Evolutionary conservation across 1,140 invertebrate species (phyloP).

Genomic region (Drosophila miranda): DNA sequence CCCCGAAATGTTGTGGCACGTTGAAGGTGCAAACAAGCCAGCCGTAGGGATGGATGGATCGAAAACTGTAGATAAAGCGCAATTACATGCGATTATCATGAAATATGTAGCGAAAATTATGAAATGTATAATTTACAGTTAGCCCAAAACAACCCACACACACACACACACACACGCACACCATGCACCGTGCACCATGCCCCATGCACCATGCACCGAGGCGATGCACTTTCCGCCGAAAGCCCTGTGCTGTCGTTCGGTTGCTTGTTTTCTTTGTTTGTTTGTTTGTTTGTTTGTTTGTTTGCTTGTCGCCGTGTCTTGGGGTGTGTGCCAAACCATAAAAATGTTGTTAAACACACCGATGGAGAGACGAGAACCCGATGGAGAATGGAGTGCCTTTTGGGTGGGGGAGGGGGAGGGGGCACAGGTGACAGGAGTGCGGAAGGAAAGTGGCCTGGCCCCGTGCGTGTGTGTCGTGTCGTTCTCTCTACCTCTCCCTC

Average conservation of each 20-base stretch:
- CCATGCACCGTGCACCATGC: too few relatives aligned
- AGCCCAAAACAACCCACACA: constrained; percentile 34
- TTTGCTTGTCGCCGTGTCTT: constrained; percentile 40
- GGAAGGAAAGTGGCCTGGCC: constrained; percentile 43
- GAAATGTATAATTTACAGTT: constrained; percentile 82
- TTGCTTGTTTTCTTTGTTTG: background rate
- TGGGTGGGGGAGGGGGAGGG: background rate
- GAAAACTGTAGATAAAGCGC: constrained; percentile 82
- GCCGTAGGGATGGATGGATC: constrained; percentile 49
- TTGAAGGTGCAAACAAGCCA: constrained; percentile 32
- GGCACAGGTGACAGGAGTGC: background rate
- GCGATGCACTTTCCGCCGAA: too few relatives aligned
- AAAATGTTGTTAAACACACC: constrained; percentile 81
- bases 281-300: constrained; percentile 22
- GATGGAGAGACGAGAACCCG: constrained; percentile 9
- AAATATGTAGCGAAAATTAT: constrained; percentile 81
- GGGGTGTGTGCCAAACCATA: constrained; percentile 82
- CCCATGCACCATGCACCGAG: too few relatives aligned
- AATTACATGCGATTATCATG: constrained; percentile 82
- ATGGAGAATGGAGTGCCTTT: background rate
- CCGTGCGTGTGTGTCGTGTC: constrained; percentile 63
- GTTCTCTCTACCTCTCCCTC: constrained; percentile 7
- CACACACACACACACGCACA: constrained; percentile 1
- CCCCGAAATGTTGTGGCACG: constrained; percentile 35
- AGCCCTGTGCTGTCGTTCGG: background rate